These are phyloP conservation scores for Gymnogyps californianus DNA, from an alignment of 2,113 vertebrate genomes.

Conservation along the genomic window DNA sequence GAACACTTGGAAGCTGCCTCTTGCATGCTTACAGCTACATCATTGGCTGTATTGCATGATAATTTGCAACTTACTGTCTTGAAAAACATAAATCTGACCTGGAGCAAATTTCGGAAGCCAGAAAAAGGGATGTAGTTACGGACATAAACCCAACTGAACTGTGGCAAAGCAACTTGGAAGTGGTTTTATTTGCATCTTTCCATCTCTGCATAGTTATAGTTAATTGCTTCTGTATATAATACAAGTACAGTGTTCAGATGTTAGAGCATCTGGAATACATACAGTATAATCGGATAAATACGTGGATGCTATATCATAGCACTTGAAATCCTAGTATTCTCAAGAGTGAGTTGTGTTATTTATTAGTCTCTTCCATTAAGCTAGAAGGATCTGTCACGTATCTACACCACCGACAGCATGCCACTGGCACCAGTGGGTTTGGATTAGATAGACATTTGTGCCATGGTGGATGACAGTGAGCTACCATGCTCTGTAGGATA, in stretches of 20 bases:
- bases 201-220: neutral
- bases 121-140: neutral
- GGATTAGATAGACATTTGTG: neutral
- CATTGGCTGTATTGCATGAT: neutral
- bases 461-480: neutral
- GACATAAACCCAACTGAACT: neutral
- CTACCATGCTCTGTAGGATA: neutral
- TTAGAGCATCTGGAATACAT: neutral
- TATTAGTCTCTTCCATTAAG: neutral
- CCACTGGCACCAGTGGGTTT: neutral
- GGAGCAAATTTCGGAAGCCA: neutral
- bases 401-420: neutral
- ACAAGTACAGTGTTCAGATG: neutral
- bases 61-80: neutral
- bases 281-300: neutral
- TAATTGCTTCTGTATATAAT: neutral
- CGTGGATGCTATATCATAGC: neutral
- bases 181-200: constrained; percentile 30
- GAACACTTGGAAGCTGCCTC: neutral
- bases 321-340: neutral
- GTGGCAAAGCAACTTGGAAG: neutral
- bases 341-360: neutral
- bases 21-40: neutral
- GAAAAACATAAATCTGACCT: neutral
- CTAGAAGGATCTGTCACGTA: neutral